Evolutionary conservation across 2,113 vertebrate genomes (phyloP).

Genomic region (Natator depressus): DNA sequence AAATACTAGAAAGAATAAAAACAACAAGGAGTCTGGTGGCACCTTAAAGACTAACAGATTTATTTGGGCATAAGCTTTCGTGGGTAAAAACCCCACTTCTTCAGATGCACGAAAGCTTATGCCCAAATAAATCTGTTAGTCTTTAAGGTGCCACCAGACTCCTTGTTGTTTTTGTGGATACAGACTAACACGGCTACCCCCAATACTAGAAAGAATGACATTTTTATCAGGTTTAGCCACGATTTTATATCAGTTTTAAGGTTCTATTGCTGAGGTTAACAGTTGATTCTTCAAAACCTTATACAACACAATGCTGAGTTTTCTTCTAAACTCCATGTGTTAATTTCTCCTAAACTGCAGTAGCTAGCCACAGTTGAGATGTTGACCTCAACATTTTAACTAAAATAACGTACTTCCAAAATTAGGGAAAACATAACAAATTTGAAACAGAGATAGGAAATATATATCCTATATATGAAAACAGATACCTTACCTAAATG

Average conservation of each 20-base stretch:
- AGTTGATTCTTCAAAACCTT: neutral
- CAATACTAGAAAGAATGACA: neutral
- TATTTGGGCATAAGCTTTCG: too few relatives aligned
- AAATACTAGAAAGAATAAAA: neutral
- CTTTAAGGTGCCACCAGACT: too few relatives aligned
- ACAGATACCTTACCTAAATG: neutral
- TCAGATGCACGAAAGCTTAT: too few relatives aligned
- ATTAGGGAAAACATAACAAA: rapidly evolving
- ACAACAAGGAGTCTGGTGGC: too few relatives aligned
- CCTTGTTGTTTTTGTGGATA: too few relatives aligned
- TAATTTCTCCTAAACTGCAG: neutral
- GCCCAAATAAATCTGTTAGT: too few relatives aligned
- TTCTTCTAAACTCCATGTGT: neutral
- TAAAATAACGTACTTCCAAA: neutral
- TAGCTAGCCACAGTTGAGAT: neutral
- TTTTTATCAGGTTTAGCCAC: neutral
- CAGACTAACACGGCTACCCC: too few relatives aligned
- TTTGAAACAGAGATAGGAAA: neutral
- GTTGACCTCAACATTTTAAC: neutral
- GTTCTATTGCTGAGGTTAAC: neutral
- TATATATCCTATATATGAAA: too few relatives aligned
- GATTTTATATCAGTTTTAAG: neutral
- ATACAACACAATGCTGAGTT: neutral
- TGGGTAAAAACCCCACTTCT: too few relatives aligned
- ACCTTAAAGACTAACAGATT: too few relatives aligned